A percentile compares a stretch with the other conserved stretches of the same genome.
Evolutionary conservation across 2,888 invertebrate genomes (phyloP).

Genomic region (Andrena bucephala): DNA sequence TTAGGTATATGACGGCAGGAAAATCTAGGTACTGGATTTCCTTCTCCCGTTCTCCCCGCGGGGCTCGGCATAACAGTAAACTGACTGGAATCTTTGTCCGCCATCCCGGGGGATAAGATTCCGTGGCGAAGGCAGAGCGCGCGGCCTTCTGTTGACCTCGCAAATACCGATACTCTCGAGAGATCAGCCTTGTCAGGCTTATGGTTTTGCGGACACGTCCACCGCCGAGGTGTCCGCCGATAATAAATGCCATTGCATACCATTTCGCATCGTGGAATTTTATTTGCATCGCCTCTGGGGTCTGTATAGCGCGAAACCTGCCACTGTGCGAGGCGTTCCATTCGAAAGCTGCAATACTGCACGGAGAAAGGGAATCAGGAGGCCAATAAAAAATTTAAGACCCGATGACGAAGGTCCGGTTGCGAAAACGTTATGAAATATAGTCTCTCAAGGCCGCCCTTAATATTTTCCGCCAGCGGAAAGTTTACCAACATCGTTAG

Average conservation of each 20-base stretch:
- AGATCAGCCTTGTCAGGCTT: constrained; percentile 60
- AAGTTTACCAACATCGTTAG: constrained; percentile 61
- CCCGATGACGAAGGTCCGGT: background rate
- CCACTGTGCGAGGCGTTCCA: too few relatives aligned
- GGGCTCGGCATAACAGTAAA: constrained; percentile 72
- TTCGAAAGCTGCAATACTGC: too few relatives aligned
- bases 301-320: too few relatives aligned
- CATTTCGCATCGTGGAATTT: background rate
- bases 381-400: background rate
- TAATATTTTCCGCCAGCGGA: constrained; percentile 25
- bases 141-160: constrained; percentile 68
- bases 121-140: constrained; percentile 57
- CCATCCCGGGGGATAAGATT: constrained; percentile 69
- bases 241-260: constrained; percentile 32
- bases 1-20: constrained; percentile 71
- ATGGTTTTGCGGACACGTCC: constrained; percentile 59
- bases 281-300: background rate
- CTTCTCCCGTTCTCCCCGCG: constrained; percentile 62
- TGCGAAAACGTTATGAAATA: background rate
- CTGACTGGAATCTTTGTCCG: constrained; percentile 72
- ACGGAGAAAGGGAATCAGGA: too few relatives aligned
- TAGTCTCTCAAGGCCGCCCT: background rate
- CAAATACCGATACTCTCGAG: constrained; percentile 71
- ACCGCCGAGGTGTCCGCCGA: constrained; percentile 16
- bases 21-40: constrained; percentile 67